Evolutionary conservation across 30 jellyfish, hydroid and myxozoan species (phyloP), one percentile per base, ranked within the genome.

Genomic region (Phacellophora camtschatica): DNA sequence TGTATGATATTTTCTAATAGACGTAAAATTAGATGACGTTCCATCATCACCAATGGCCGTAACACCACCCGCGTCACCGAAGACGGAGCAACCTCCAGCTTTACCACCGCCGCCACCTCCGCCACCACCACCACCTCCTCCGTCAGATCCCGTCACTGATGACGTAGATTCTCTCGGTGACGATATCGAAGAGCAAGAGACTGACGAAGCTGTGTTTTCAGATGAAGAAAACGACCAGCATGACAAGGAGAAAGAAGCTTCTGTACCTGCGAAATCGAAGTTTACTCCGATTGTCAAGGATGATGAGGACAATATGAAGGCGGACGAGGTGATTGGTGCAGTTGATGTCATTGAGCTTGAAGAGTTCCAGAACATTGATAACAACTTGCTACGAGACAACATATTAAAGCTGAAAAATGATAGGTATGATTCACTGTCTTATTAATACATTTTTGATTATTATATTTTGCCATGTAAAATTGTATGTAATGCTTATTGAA

Each of bases 191-290:
- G 98, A 85, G 48, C 66, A 59, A 18, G 84, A 62, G 5, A 49
- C 90, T n/a, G 96, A 84, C 33, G 98, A 92, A 29, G 98, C 98
- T 22, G 98, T 86, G 29, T 92, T 92, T 58, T 92, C 98, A 0
- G 98, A 85, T 28, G 98, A 92, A 37, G 98, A 92, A 0, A 88
- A 71, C 24, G 96, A 86, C 4, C n/a, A n/a, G n/a, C 90, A 42
- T 28, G 81, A 84, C 30, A 84, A 76, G 57, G 69, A 62, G 8
- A 41, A 34, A 0, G 61, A 46, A 1, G 61, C 61, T 46, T 0
- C 61, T 16, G 90, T 61, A 10, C 77, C 86, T 2, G 66, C 94
- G 42, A 88, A 94, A 51, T 77, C 96, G 31, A 87, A 77, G 54
- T 65, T 80, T 33, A 72, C 48, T 30, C 98, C 90, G 30, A 69